Evolutionary conservation across 2,797 vertebrate genomes (phyloP).

Genomic region (Eleutherodactylus coqui): DNA sequence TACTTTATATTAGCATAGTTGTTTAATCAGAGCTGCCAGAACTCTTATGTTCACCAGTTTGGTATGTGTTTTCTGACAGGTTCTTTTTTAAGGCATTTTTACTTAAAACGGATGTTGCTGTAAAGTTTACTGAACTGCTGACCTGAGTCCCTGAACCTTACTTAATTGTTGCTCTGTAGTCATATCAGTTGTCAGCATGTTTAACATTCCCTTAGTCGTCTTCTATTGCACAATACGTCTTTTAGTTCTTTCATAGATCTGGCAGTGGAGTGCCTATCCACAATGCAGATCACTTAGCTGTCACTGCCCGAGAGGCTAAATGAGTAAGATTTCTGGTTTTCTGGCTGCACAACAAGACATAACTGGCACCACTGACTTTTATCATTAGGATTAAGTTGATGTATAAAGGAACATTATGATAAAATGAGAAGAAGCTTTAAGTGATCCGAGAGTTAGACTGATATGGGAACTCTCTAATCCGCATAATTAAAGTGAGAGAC

Average conservation of each 20-base stretch:
- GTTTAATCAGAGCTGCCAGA: neutral
- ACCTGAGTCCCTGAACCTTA: slow-evolving; percentile 28
- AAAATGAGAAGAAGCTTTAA: slow-evolving; percentile 34
- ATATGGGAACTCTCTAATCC: neutral
- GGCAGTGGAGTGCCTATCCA: slow-evolving; percentile 31
- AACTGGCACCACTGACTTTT: slow-evolving; percentile 31
- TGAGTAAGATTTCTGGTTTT: slow-evolving; percentile 45
- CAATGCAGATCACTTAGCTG: slow-evolving; percentile 56
- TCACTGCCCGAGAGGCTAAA: slow-evolving; percentile 35
- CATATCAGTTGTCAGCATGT: slow-evolving; percentile 49
- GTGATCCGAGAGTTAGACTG: neutral
- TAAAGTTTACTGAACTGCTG: slow-evolving; percentile 30
- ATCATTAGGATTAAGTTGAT: slow-evolving; percentile 37
- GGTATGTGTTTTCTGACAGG: slow-evolving; percentile 15
- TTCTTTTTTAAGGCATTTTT: slow-evolving; percentile 22
- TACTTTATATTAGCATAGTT: neutral
- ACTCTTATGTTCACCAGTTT: neutral
- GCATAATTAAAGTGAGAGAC: neutral
- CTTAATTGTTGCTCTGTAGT: slow-evolving; percentile 49
- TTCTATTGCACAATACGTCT: slow-evolving; percentile 44
- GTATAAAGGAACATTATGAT: slow-evolving; percentile 31
- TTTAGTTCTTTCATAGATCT: slow-evolving; percentile 45
- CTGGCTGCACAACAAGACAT: slow-evolving; percentile 38
- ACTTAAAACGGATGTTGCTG: slow-evolving; percentile 1
- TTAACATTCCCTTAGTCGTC: slow-evolving; percentile 26